Base-by-base conservation (phyloP, 2,113 vertebrate genomes). In the Strix aluco region DNA sequence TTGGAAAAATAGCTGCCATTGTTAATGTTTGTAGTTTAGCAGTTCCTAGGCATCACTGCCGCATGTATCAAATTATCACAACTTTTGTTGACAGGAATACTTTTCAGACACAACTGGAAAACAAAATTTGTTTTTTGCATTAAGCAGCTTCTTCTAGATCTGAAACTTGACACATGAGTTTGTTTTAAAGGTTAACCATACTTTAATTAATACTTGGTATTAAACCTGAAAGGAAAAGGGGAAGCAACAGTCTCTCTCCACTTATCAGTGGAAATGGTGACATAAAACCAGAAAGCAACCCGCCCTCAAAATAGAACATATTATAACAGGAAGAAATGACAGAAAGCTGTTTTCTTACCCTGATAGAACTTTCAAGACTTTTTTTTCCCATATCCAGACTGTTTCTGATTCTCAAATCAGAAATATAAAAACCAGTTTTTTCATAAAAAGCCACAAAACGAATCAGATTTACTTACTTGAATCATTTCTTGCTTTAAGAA, bases 191-290 rank as follows among this genome's bases (percentile, higher is more conserved):
- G 88, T 93, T 88, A 94, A 88, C 54, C 19, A 80, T 65, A 77
- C 83, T 94, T 96, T 92, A 95, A 94, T 90, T 86, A 93, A 86
- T 91, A 90, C 74, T 86, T 80, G 30, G 29, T 91, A 94, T 77
- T 66, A 86, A 82, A 90, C n/a, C 79, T 81, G 62, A 80, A 90
- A 82, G 13, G 40, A 90, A 82, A 82, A 80, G 54, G 62, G 62
- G 58, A 95, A 88, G 58, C 34, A 90, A 93, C 66, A 77, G 67
- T 86, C 89, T 89, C 77, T 92, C 65, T 86, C 55, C 25, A 85
- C 21, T 81, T 89, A 29, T 20, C 66, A 61, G 58, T 70, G 47
- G 30, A 94, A 92, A 75, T 16, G 13, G 49, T 79, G 57, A 87
- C 73, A 75, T 65, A 87, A 94, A 89, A 79, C 20, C 30, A 84